Evolutionary conservation across 2,797 vertebrate genomes (phyloP).

Genomic region (Eulemur rubriventer): DNA sequence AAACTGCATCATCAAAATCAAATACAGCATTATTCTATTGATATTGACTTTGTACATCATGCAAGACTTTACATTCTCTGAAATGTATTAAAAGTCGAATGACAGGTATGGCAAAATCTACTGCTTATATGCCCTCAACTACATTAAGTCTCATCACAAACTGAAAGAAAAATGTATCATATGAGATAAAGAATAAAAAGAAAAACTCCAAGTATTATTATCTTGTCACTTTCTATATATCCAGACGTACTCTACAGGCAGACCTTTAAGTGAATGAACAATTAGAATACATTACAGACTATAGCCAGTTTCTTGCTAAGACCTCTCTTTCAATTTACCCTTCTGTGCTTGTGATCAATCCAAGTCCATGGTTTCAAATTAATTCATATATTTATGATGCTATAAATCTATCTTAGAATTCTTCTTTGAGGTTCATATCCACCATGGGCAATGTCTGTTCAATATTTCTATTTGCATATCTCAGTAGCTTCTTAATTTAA

Average conservation of each 20-base stretch:
- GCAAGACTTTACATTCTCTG: slow-evolving; percentile 14
- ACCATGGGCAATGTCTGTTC: background rate
- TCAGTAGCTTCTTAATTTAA: background rate
- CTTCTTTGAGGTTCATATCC: background rate
- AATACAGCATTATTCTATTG: slow-evolving; percentile 43
- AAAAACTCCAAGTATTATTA: slow-evolving; percentile 72
- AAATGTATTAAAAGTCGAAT: slow-evolving; percentile 62
- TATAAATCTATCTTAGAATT: background rate
- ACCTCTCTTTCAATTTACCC: background rate
- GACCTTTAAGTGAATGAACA: slow-evolving; percentile 57
- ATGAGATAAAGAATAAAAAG: slow-evolving; percentile 70
- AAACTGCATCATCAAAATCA: slow-evolving; percentile 66
- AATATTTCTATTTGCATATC: background rate
- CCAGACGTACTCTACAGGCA: background rate
- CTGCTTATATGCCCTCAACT: slow-evolving; percentile 49
- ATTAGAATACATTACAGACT: background rate
- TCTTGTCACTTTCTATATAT: slow-evolving; percentile 68
- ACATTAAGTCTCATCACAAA: slow-evolving; percentile 35
- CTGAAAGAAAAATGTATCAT: slow-evolving; percentile 69
- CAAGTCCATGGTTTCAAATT: background rate
- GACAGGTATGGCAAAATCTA: slow-evolving; percentile 74
- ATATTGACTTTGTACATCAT: slow-evolving; percentile 53
- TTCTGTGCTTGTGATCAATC: background rate
- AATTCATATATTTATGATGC: background rate
- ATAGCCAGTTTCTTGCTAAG: slow-evolving; percentile 7